These are phyloP conservation scores for Pipistrellus pygmaeus DNA, from an alignment of 2,797 vertebrate species.

Conservation along the genomic window DNA sequence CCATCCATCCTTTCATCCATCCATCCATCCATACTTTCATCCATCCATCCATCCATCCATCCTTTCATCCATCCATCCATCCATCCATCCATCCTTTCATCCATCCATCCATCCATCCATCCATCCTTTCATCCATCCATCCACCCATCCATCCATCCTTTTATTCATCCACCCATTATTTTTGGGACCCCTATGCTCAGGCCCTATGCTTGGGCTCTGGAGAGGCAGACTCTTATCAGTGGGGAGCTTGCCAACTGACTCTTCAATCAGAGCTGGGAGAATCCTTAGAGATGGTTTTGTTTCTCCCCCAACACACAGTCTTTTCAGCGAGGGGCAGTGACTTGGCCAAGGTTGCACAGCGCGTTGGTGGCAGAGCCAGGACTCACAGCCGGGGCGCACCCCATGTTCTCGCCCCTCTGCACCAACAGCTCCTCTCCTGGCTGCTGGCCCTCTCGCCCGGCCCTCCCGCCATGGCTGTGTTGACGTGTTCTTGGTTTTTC, in stretches of 20 bases:
- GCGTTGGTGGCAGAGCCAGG: not conserved
- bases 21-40: not conserved
- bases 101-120: too few species aligned
- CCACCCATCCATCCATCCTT: too few species aligned
- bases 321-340: not conserved
- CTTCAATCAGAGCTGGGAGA: not conserved
- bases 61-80: not conserved
- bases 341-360: not conserved
- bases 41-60: not conserved
- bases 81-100: not conserved
- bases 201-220: not conserved
- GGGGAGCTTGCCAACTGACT: not conserved
- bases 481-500: constrained; percentile 3
- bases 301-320: not conserved
- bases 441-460: not conserved
- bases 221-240: not conserved
- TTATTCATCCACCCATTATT: not conserved
- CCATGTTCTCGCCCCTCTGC: not conserved
- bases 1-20: too few species aligned
- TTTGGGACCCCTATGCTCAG: not conserved
- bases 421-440: not conserved
- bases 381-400: not conserved
- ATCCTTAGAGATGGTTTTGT: not conserved
- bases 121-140: not conserved
- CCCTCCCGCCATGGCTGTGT: not conserved